Evolutionary conservation across 2,113 vertebrate species (phyloP).

Genomic region (Leptodactylus fuscus): DNA sequence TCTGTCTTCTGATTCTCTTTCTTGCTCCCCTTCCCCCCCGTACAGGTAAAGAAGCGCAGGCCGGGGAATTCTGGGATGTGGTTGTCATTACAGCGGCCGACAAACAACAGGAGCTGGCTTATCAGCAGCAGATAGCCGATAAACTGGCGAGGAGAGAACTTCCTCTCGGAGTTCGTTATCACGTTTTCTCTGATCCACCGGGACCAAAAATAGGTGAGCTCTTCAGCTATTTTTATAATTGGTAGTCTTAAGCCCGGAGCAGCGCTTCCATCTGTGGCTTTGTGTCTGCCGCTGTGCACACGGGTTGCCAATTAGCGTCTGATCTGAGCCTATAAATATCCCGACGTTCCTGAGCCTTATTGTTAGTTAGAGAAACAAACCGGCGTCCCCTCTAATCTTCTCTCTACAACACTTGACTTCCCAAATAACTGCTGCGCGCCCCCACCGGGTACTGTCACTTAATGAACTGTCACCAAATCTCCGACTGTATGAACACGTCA

Average conservation of each 20-base stretch:
- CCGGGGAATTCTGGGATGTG: slow-evolving; percentile 85
- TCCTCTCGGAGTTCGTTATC: slow-evolving; percentile 79
- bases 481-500: background rate
- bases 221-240: slow-evolving; percentile 48
- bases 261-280: slow-evolving; percentile 18
- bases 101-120: slow-evolving; percentile 80
- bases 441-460: background rate
- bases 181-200: slow-evolving; percentile 85
- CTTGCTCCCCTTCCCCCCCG: too few relatives aligned
- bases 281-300: background rate
- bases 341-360: background rate
- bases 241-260: slow-evolving; percentile 41
- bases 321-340: slow-evolving; percentile 44
- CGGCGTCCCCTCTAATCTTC: slow-evolving; percentile 40
- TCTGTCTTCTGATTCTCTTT: background rate
- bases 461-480: slow-evolving; percentile 6
- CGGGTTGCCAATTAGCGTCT: slow-evolving; percentile 38
- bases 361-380: slow-evolving; percentile 29
- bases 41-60: slow-evolving; percentile 72
- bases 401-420: slow-evolving; percentile 5
- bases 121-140: slow-evolving; percentile 79
- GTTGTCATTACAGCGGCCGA: slow-evolving; percentile 87
- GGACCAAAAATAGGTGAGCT: slow-evolving; percentile 85
- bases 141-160: slow-evolving; percentile 82
- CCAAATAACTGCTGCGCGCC: background rate